Conservation (phyloP, 1,140 invertebrate genomes). For the Orchesella cincta region DNA sequence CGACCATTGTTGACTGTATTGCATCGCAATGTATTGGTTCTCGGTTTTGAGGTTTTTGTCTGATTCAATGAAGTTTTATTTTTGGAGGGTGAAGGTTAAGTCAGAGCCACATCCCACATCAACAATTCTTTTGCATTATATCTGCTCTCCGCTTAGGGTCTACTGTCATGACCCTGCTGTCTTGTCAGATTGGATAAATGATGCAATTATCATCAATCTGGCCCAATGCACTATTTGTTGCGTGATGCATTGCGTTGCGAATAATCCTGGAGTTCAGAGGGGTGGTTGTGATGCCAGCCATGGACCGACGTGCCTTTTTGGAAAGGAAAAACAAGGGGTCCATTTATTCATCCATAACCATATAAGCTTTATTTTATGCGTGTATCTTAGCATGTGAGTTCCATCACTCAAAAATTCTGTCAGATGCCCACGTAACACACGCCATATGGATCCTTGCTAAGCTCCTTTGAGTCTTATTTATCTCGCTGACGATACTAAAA, state of each 20-base stretch:
- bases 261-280: not conserved
- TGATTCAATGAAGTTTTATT: not conserved
- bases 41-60: not conserved
- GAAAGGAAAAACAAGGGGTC: not conserved
- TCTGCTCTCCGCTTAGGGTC: not conserved
- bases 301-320: too few species aligned
- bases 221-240: slow-evolving; percentile 40
- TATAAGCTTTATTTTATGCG: too few species aligned
- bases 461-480: not conserved
- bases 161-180: slow-evolving; percentile 27
- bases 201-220: slow-evolving; percentile 45
- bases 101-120: not conserved
- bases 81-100: not conserved
- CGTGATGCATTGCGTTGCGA: slow-evolving; percentile 10
- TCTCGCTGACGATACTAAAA: too few species aligned
- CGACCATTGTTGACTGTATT: not conserved
- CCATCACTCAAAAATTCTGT: slow-evolving; percentile 5
- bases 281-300: too few species aligned
- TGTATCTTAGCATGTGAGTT: too few species aligned
- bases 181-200: slow-evolving; percentile 48
- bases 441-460: slow-evolving; percentile 26
- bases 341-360: not conserved
- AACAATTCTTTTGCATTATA: slow-evolving; percentile 9
- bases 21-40: slow-evolving; percentile 10
- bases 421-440: not conserved